Conservation (phyloP, 2,113 vertebrate genomes). For the Notiomystis cincta region DNA sequence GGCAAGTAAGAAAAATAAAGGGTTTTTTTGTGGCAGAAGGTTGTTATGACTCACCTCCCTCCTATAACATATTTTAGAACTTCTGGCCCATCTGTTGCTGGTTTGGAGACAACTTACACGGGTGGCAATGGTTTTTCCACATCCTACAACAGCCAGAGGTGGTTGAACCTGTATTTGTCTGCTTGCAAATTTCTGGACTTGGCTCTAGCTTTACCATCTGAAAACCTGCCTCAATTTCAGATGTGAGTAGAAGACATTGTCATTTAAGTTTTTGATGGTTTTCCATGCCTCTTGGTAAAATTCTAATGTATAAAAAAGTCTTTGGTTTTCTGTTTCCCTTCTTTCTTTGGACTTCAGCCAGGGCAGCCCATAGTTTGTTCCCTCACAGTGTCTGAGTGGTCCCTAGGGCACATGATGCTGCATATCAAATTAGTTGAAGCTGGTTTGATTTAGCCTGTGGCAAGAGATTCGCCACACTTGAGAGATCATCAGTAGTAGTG, state of each 20-base stretch:
- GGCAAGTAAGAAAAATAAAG: background rate
- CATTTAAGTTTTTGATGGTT: background rate
- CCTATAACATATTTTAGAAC: slow-evolving; percentile 73
- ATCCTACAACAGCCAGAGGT: slow-evolving; percentile 97
- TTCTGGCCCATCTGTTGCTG: slow-evolving; percentile 91
- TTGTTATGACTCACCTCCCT: background rate
- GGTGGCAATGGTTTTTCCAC: slow-evolving; percentile 98
- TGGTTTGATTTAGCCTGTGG: background rate
- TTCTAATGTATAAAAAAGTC: background rate
- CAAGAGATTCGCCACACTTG: background rate
- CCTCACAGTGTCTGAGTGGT: background rate
- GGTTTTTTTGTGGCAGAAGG: background rate
- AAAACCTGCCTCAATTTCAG: slow-evolving; percentile 97
- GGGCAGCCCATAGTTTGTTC: background rate
- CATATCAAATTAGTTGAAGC: background rate
- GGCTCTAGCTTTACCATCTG: slow-evolving; percentile 92
- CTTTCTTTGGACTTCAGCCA: background rate
- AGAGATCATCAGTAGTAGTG: background rate
- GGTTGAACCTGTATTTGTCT: slow-evolving; percentile 97
- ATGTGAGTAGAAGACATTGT: slow-evolving; percentile 82
- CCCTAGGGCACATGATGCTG: background rate
- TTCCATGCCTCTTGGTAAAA: background rate
- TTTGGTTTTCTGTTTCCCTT: background rate
- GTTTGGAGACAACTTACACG: slow-evolving; percentile 94
- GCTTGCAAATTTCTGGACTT: slow-evolving; percentile 98